Evolutionary conservation across 2,888 invertebrate species (phyloP).

Genomic region (Noctua comes): DNA sequence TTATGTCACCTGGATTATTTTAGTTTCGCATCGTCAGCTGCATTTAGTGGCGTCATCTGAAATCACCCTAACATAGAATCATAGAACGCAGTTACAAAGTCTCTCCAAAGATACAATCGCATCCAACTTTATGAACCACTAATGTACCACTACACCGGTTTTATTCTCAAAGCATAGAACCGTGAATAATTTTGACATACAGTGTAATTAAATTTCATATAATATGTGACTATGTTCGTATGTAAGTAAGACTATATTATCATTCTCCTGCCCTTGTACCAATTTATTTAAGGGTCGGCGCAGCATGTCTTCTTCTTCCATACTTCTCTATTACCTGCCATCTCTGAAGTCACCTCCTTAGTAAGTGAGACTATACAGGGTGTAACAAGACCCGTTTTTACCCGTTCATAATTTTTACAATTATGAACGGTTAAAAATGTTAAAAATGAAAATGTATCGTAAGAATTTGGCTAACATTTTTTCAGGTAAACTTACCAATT

Average conservation of each 20-base stretch:
- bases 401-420: no score
- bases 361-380: neutral
- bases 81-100: conserved; percentile 49
- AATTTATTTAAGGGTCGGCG: neutral
- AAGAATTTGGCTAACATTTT: conserved; percentile 69
- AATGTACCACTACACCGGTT: conserved; percentile 62
- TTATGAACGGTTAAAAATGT: conserved; percentile 66
- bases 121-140: conserved; percentile 75
- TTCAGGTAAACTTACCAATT: conserved; percentile 62
- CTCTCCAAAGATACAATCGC: conserved; percentile 69
- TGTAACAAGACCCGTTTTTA: no score
- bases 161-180: conserved; percentile 70
- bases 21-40: conserved; percentile 38
- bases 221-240: conserved; percentile 68
- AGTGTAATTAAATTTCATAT: conserved; percentile 74
- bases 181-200: conserved; percentile 77
- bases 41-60: conserved; percentile 42
- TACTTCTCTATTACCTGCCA: neutral
- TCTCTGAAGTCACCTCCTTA: neutral
- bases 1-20: conserved; percentile 6
- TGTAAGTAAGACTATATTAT: conserved; percentile 32
- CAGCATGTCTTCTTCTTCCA: neutral
- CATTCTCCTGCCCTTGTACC: neutral
- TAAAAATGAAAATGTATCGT: conserved; percentile 61
- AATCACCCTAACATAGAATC: conserved; percentile 54